Conservation (phyloP, 2,797 vertebrate genomes). For the Falco peregrinus region DNA sequence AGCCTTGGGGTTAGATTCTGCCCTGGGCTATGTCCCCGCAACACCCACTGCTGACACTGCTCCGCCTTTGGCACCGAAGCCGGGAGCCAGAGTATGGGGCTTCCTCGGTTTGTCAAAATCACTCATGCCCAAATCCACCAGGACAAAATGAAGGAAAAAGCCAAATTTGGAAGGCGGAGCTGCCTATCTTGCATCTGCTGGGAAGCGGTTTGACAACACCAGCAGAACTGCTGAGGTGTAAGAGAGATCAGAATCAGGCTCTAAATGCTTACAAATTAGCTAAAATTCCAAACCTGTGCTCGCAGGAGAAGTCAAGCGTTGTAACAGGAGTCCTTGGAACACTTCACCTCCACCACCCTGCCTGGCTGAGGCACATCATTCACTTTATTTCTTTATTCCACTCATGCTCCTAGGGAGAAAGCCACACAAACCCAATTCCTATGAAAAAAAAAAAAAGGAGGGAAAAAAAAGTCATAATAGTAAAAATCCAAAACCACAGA, state of each 20-base stretch:
- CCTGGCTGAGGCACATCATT: not conserved
- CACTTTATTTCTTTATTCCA: not conserved
- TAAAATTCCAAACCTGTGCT: conserved; percentile 5
- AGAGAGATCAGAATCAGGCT: not conserved
- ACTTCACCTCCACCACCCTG: not conserved
- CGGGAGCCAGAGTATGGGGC: rapidly evolving
- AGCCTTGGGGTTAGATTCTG: conserved; percentile 21
- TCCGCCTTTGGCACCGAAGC: rapidly evolving
- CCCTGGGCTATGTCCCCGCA: not conserved
- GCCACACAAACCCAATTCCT: rapidly evolving
- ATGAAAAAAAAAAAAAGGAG: too few relatives aligned
- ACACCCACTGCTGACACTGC: not conserved
- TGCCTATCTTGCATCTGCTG: not conserved
- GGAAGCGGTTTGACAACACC: not conserved
- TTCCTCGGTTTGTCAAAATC: not conserved
- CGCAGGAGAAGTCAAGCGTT: not conserved
- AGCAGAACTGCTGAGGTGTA: not conserved
- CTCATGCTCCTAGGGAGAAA: not conserved
- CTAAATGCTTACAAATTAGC: conserved; percentile 50
- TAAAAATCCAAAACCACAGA: not conserved
- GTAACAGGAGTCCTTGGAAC: not conserved
- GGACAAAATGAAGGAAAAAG: not conserved
- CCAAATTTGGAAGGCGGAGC: rapidly evolving
- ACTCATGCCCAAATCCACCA: not conserved
- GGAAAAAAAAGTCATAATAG: not conserved